These are phyloP conservation scores for Atherix ibis DNA, from an alignment of 2,888 invertebrate species.

Conservation along the genomic window DNA sequence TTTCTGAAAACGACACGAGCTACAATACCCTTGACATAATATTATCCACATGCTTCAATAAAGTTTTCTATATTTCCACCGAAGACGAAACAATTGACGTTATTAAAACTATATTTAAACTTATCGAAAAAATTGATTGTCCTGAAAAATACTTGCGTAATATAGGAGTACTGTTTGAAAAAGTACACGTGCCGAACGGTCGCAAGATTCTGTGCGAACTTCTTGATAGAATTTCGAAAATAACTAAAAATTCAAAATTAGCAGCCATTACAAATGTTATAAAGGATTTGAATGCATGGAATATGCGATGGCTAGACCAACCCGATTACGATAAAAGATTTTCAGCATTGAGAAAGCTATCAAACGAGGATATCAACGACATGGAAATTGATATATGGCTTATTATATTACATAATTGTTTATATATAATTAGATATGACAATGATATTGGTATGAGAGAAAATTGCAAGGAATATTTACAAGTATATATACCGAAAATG, in stretches of 20 bases:
- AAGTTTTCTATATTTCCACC: conserved; percentile 40
- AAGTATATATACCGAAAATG: conserved; percentile 49
- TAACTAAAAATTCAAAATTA: conserved; percentile 18
- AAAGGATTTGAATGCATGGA: conserved; percentile 68
- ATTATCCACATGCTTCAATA: conserved; percentile 53
- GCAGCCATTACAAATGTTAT: conserved; percentile 40
- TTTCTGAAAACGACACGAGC: conserved; percentile 48
- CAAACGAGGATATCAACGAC: conserved; percentile 23
- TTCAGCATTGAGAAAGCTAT: conserved; percentile 48
- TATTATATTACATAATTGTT: conserved; percentile 67
- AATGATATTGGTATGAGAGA: conserved; percentile 74
- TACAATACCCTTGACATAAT: conserved; percentile 52
- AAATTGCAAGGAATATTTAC: conserved; percentile 57
- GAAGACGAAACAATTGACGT: conserved; percentile 56
- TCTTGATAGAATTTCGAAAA: conserved; percentile 41
- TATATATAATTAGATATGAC: conserved; percentile 57
- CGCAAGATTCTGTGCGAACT: conserved; percentile 52
- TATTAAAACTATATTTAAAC: conserved; percentile 55
- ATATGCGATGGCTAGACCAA: conserved; percentile 80
- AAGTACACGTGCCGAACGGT: conserved; percentile 45
- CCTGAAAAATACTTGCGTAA: conserved; percentile 51
- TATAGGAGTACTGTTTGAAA: conserved; percentile 56
- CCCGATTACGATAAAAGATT: conserved; percentile 77
- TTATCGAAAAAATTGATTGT: conserved; percentile 49
- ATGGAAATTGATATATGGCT: conserved; percentile 50